Conservation (phyloP, 92 coral and sea anemone genomes). For the Porites cylindrica region DNA sequence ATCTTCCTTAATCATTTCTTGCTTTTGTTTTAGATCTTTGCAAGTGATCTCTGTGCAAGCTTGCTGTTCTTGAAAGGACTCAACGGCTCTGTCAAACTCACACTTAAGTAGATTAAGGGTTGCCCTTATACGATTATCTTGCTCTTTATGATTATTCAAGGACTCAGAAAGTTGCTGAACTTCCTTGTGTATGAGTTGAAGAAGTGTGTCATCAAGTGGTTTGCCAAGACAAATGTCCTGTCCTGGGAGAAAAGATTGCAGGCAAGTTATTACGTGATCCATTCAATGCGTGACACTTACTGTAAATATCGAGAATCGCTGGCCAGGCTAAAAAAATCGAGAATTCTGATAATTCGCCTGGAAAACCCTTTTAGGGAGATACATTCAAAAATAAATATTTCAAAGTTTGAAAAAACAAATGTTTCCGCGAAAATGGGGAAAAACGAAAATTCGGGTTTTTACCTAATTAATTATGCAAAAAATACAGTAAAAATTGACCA, state of each 20-base stretch:
- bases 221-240: constrained; percentile 52
- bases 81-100: background rate
- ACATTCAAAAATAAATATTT: too few relatives aligned
- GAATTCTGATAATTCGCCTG: too few relatives aligned
- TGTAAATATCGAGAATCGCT: too few relatives aligned
- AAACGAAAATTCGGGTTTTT: too few relatives aligned
- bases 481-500: too few relatives aligned
- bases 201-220: constrained; percentile 45
- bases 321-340: too few relatives aligned
- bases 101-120: background rate
- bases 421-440: too few relatives aligned
- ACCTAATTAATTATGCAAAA: too few relatives aligned
- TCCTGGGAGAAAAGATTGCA: constrained; percentile 9
- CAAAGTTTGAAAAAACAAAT: too few relatives aligned
- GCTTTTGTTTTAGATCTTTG: background rate
- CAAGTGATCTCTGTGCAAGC: background rate
- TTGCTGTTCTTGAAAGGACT: background rate
- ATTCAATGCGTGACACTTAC: background rate
- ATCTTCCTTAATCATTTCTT: background rate
- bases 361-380: too few relatives aligned
- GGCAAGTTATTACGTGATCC: too few relatives aligned
- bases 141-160: background rate
- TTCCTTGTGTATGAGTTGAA: constrained; percentile 30
- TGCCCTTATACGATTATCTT: background rate
- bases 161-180: constrained; percentile 19